Percentiles rank a stretch among this genome's conserved stretches.
Conservation (phyloP, 2,113 vertebrate species). For the Prolemur simus region DNA sequence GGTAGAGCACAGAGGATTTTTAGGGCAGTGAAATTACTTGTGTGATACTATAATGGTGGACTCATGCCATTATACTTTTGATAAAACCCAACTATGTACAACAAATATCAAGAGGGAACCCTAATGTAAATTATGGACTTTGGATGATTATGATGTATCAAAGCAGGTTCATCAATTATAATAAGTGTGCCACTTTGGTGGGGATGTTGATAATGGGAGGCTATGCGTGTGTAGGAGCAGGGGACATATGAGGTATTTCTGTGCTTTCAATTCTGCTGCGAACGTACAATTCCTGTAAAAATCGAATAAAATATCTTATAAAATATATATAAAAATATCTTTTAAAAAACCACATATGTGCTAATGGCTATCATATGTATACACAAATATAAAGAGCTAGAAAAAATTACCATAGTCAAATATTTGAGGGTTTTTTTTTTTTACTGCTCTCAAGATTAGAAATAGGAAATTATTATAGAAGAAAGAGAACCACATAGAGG, state of each 20-base stretch:
- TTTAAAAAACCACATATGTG: background rate
- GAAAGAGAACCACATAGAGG: background rate
- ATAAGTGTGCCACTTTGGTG: background rate
- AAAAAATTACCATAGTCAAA: background rate
- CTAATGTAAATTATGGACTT: background rate
- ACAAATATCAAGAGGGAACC: background rate
- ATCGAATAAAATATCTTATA: too few species aligned
- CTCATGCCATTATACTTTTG: background rate
- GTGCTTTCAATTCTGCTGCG: background rate
- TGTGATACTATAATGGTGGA: background rate
- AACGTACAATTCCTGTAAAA: background rate
- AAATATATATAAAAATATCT: background rate
- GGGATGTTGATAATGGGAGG: rapidly evolving
- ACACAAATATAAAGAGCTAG: background rate
- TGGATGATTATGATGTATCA: background rate
- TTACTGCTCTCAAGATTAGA: background rate
- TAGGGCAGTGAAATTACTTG: background rate
- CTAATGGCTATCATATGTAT: background rate
- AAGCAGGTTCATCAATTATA: background rate
- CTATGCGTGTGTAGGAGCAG: rapidly evolving
- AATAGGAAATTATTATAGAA: background rate
- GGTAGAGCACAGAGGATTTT: background rate
- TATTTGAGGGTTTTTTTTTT: background rate
- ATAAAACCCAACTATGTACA: background rate
- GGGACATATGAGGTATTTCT: rapidly evolving